Evolutionary conservation across 2,113 vertebrate species (phyloP).

Genomic region (Varanus salvator): DNA sequence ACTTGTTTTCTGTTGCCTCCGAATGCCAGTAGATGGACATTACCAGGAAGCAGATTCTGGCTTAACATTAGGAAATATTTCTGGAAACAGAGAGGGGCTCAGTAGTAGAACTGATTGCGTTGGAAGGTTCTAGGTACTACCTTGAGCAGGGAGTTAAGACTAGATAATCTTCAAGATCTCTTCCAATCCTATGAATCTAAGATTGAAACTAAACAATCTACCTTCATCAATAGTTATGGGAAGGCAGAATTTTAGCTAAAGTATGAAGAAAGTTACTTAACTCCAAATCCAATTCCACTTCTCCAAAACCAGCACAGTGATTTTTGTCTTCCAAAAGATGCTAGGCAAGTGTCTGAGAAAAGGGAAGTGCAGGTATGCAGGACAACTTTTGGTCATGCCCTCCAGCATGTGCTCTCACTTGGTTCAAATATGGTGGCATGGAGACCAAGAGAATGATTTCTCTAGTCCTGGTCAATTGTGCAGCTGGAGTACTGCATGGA

Average conservation of each 20-base stretch:
- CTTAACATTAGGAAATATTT: no score
- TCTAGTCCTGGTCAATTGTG: not conserved
- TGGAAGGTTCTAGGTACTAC: no score
- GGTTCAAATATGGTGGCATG: not conserved
- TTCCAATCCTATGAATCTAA: no score
- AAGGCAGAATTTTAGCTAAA: not conserved
- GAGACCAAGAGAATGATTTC: not conserved
- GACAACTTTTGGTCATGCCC: not conserved
- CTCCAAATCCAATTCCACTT: not conserved
- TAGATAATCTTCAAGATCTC: no score
- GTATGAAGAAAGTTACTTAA: not conserved
- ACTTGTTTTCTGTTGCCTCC: no score
- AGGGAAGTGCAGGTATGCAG: not conserved
- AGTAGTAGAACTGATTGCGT: no score
- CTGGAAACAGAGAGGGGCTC: no score
- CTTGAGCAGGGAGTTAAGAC: no score
- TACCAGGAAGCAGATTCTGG: no score
- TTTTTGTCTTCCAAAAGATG: not conserved
- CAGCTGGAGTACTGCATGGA: not conserved
- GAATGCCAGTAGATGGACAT: no score
- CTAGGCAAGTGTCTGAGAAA: not conserved
- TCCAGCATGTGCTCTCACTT: not conserved
- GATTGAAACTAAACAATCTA: not conserved
- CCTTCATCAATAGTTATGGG: not conserved
- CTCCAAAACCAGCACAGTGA: not conserved